A percentile compares a stretch with the other conserved stretches of the same genome.
Evolutionary conservation across 2,113 vertebrate genomes (phyloP).

Genomic region (Percopsis transmontana): DNA sequence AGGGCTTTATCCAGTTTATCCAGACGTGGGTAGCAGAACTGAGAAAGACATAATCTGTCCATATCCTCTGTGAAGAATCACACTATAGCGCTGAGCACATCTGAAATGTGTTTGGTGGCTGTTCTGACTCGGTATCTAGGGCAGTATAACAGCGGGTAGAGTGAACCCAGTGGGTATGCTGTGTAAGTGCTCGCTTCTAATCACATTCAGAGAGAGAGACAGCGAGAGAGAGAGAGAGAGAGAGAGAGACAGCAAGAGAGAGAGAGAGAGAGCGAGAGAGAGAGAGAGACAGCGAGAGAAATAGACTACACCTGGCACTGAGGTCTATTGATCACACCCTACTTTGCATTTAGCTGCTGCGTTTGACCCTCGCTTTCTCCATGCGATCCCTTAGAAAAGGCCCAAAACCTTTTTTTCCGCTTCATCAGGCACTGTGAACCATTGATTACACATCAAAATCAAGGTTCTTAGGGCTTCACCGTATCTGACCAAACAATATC

Average conservation of each 20-base stretch:
- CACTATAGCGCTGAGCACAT: slow-evolving; percentile 40
- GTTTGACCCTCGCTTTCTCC: slow-evolving; percentile 28
- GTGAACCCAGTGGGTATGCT: slow-evolving; percentile 47
- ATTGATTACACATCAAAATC: slow-evolving; percentile 60
- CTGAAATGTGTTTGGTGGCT: slow-evolving; percentile 49
- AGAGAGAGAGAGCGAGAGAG: background rate
- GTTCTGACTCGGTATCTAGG: slow-evolving; percentile 58
- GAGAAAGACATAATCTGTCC: slow-evolving; percentile 34
- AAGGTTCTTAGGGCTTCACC: slow-evolving; percentile 3
- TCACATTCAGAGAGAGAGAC: slow-evolving; percentile 31
- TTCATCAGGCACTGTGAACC: slow-evolving; percentile 26
- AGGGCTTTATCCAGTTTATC: slow-evolving; percentile 14
- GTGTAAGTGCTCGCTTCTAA: slow-evolving; percentile 51
- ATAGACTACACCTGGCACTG: slow-evolving; percentile 27
- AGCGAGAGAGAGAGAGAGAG: background rate
- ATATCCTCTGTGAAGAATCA: slow-evolving; percentile 58
- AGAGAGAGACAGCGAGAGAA: slow-evolving; percentile 13
- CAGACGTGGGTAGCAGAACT: slow-evolving; percentile 40
- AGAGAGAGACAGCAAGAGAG: slow-evolving; percentile 1
- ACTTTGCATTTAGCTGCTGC: slow-evolving; percentile 63
- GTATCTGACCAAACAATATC: slow-evolving; percentile 40
- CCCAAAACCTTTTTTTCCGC: slow-evolving; percentile 23
- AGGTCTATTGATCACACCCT: slow-evolving; percentile 60
- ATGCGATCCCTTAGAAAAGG: slow-evolving; percentile 40
- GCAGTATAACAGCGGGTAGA: slow-evolving; percentile 42